These are phyloP conservation scores for Papilio polytes DNA, from an alignment of 1,140 invertebrate genomes.

Conservation along the genomic window DNA sequence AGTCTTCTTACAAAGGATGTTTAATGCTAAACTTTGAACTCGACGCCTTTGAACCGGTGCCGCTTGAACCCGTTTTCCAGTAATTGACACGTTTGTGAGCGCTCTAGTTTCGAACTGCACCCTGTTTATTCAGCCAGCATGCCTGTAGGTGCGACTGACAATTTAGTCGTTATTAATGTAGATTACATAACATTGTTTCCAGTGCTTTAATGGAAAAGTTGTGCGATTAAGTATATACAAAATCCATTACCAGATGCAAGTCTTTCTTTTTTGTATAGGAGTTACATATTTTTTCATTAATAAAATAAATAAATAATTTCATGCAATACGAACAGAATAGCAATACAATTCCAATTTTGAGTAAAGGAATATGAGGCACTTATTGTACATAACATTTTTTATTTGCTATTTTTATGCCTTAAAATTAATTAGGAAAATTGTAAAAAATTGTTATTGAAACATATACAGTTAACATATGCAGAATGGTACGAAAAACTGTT, in stretches of 20 bases:
- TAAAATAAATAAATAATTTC: too few relatives aligned
- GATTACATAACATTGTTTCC: background rate
- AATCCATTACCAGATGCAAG: too few relatives aligned
- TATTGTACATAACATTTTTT: background rate
- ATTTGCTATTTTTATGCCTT: background rate
- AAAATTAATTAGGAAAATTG: background rate
- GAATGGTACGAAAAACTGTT: background rate
- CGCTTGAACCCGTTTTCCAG: slow-evolving; percentile 33
- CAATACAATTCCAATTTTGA: too few relatives aligned
- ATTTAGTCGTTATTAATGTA: background rate
- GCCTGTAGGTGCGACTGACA: background rate
- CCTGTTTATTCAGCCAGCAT: slow-evolving; percentile 16
- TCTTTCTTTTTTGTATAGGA: too few relatives aligned
- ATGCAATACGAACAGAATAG: too few relatives aligned
- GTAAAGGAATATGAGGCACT: too few relatives aligned
- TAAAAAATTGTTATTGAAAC: background rate
- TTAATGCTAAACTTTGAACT: background rate
- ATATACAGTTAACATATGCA: background rate
- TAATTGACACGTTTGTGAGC: slow-evolving; percentile 32
- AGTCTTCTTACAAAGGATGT: background rate
- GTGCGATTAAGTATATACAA: background rate
- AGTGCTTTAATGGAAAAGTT: background rate
- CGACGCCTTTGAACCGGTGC: slow-evolving; percentile 28
- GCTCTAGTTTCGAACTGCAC: slow-evolving; percentile 25
- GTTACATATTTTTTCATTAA: too few relatives aligned